Base-by-base conservation (phyloP, 2,797 vertebrate species). In the Macropodus opercularis region DNA sequence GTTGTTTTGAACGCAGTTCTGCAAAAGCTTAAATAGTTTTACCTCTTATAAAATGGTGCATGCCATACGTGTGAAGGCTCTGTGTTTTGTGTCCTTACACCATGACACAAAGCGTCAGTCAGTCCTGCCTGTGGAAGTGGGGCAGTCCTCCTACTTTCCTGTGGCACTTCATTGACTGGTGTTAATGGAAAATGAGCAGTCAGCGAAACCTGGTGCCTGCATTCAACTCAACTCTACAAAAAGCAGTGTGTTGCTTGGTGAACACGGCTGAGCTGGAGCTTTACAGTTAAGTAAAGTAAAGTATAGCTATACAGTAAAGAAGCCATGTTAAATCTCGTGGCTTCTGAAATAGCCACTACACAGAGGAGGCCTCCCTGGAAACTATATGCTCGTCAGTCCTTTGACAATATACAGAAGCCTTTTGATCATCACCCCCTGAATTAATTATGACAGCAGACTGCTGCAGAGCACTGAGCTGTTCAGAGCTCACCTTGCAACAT, bases 301-400 rank as follows among this genome's bases (percentile, higher is more conserved):
- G n/a, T n/a, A n/a, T n/a, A n/a, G n/a, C n/a, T n/a, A n/a, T 31
- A 38, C 38, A 32, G 10, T 29, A 3, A 32, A 8, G 1, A 44
- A 44, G 49, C 12, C 49, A 5, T 1, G 42, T 75, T 13, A 77
- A 80, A 56, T 82, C 80, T 27, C 49, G 82, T 42, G 43, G 26
- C 57, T 53, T 57, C 31, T 44, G 66, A 73, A 80, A 83, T 57
- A 74, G 44, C 14, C 14, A 36, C 7, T 12, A 24, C 1, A 0
- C 23, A 23, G 17, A 22, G 15, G 7, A 39, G 21, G 29, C 4
- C 12, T 2, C 15, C 10, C 23, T 55, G 39, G 54, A 29, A 32
- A 8, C 38, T 19, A 11, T 10, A 13, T 19, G 18, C 21, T 38
- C n/a, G 17, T 21, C 17, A 55, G 22, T 60, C 13, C 6, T 22